Percentiles rank a stretch among this genome's conserved stretches.
Evolutionary conservation across 2,888 invertebrate species (phyloP).

Genomic region (Macrophya alboannulata): DNA sequence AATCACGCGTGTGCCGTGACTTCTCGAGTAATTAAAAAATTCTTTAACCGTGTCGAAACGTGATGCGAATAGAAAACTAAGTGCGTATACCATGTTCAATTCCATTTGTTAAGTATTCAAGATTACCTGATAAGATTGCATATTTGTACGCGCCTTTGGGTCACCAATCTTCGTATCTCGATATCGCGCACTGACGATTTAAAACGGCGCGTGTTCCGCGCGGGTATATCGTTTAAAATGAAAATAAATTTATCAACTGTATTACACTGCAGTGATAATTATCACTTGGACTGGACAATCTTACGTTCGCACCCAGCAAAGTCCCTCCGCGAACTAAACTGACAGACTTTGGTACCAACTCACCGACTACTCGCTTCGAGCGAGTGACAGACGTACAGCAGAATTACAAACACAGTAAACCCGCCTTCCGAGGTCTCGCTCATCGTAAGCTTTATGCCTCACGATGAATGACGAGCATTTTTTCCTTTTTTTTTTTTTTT

Average conservation of each 20-base stretch:
- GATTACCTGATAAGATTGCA: slow-evolving; percentile 48
- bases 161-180: neutral
- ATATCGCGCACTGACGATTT: slow-evolving; percentile 16
- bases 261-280: neutral
- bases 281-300: neutral
- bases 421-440: slow-evolving; percentile 30
- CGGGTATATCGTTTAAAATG: neutral
- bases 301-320: slow-evolving; percentile 47
- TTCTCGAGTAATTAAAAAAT: slow-evolving; percentile 11
- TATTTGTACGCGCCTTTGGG: neutral
- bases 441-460: slow-evolving; percentile 8
- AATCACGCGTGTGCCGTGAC: neutral
- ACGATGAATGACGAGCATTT: slow-evolving; percentile 42
- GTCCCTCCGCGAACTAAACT: slow-evolving; percentile 48
- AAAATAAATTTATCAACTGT: neutral
- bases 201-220: neutral
- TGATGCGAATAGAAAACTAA: neutral
- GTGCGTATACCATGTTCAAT: slow-evolving; percentile 1
- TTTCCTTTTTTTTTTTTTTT: neutral
- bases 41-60: no score
- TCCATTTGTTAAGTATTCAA: neutral
- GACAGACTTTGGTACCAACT: slow-evolving; percentile 45
- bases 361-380: slow-evolving; percentile 40
- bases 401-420: slow-evolving; percentile 37
- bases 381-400: slow-evolving; percentile 45